Percentiles rank a stretch among this genome's conserved stretches.
Evolutionary conservation across 64 coral and sea anemone species (phyloP).

Genomic region (Porites lutea): DNA sequence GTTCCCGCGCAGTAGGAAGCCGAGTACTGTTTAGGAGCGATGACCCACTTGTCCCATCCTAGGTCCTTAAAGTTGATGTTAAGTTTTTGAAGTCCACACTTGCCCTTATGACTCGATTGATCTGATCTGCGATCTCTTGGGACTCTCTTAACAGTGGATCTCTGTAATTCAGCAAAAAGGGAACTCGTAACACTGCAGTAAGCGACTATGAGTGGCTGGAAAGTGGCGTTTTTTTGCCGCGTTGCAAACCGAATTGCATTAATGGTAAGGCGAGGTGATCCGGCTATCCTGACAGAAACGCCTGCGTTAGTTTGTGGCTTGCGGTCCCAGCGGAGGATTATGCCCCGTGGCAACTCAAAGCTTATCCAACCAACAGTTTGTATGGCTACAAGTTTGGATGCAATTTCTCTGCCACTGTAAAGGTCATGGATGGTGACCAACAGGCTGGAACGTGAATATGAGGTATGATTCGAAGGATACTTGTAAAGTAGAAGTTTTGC

Average conservation of each 20-base stretch:
- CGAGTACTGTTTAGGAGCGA: not conserved
- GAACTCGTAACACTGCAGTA: not conserved
- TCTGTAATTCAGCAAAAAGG: not conserved
- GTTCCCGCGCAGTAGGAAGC: not conserved
- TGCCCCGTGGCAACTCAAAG: not conserved
- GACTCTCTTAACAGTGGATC: too few relatives aligned
- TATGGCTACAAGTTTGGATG: not conserved
- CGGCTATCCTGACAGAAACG: not conserved
- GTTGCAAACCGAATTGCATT: not conserved
- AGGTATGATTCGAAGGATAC: not conserved
- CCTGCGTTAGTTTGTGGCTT: not conserved
- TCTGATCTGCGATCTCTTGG: not conserved
- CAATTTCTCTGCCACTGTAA: not conserved
- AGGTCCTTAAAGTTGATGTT: conserved; percentile 28
- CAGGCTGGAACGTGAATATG: not conserved
- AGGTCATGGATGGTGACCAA: not conserved
- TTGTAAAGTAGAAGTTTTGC: conserved; percentile 16
- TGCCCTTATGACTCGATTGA: not conserved
- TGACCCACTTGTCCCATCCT: conserved; percentile 27
- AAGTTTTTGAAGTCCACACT: not conserved
- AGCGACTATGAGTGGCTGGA: not conserved
- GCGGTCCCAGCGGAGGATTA: not conserved
- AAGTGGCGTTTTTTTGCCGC: not conserved
- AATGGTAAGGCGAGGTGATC: not conserved
- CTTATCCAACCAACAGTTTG: conserved; percentile 15